Evolutionary conservation across 2,888 invertebrate species (phyloP).

Genomic region (Colostygia pectinataria): DNA sequence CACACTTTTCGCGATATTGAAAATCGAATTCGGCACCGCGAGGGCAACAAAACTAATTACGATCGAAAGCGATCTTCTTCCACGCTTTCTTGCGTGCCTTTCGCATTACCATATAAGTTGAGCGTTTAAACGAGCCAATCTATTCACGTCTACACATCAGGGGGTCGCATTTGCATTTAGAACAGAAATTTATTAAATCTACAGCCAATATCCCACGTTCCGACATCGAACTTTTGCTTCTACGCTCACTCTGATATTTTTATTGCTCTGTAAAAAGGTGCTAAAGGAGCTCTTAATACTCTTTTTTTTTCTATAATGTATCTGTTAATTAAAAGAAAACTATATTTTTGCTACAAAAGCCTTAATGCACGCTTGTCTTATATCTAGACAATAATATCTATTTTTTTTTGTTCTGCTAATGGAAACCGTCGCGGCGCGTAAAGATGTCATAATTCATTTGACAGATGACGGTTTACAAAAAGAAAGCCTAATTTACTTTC

Average conservation of each 20-base stretch:
- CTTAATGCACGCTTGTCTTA: conserved; percentile 29
- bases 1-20: conserved; percentile 43
- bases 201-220: conserved; percentile 81
- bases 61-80: conserved; percentile 78
- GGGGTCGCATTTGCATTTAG: conserved; percentile 83
- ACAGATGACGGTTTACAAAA: conserved; percentile 57
- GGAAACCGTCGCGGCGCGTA: conserved; percentile 54
- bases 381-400: conserved; percentile 45
- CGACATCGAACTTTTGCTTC: conserved; percentile 79
- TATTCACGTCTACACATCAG: conserved; percentile 84
- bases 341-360: conserved; percentile 22
- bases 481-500: conserved; percentile 53
- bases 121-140: conserved; percentile 82
- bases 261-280: conserved; percentile 61
- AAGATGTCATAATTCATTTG: conserved; percentile 63
- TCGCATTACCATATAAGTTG: conserved; percentile 83
- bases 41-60: conserved; percentile 80
- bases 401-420: conserved; percentile 56
- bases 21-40: conserved; percentile 67
- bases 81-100: conserved; percentile 82
- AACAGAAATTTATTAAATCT: conserved; percentile 84
- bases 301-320: conserved; percentile 1
- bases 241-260: conserved; percentile 66
- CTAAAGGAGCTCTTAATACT: conserved; percentile 34
- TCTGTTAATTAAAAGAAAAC: conserved; percentile 19